Percentiles rank a stretch among this genome's conserved stretches.
These are phyloP conservation scores for Fregata magnificens DNA, from an alignment of 2,113 vertebrate genomes.

Conservation along the genomic window DNA sequence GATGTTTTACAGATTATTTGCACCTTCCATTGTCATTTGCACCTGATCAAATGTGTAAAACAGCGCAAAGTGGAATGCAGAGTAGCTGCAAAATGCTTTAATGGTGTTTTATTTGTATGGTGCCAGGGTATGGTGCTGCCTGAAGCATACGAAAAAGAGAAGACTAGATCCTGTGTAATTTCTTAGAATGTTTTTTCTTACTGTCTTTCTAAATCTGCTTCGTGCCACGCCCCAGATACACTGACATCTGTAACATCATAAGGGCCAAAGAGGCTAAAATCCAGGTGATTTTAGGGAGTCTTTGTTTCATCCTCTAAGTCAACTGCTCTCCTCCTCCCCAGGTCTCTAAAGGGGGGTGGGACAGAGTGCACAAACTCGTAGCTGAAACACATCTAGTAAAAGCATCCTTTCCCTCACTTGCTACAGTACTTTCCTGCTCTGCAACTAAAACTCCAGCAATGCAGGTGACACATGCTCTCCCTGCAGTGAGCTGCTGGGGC, in stretches of 20 bases:
- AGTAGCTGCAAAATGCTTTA: neutral
- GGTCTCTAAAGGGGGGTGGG: neutral
- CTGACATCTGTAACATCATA: neutral
- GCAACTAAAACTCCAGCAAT: neutral
- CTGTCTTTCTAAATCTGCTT: neutral
- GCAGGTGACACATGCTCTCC: neutral
- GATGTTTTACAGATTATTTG: neutral
- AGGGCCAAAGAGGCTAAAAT: neutral
- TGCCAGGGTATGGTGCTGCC: neutral
- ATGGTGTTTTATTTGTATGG: neutral
- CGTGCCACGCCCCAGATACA: neutral
- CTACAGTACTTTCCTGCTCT: neutral
- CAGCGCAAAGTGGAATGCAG: neutral
- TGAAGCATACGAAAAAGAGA: neutral
- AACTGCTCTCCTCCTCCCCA: neutral
- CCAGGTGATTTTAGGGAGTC: neutral
- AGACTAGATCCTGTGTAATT: neutral
- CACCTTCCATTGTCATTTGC: neutral
- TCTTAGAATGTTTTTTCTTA: neutral
- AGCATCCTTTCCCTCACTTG: neutral
- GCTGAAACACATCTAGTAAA: neutral
- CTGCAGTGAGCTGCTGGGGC: neutral
- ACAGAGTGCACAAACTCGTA: neutral
- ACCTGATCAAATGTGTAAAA: neutral
- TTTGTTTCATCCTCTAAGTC: neutral